Base-by-base conservation (phyloP, 2,888 invertebrate species). In the Suillia variegata region DNA sequence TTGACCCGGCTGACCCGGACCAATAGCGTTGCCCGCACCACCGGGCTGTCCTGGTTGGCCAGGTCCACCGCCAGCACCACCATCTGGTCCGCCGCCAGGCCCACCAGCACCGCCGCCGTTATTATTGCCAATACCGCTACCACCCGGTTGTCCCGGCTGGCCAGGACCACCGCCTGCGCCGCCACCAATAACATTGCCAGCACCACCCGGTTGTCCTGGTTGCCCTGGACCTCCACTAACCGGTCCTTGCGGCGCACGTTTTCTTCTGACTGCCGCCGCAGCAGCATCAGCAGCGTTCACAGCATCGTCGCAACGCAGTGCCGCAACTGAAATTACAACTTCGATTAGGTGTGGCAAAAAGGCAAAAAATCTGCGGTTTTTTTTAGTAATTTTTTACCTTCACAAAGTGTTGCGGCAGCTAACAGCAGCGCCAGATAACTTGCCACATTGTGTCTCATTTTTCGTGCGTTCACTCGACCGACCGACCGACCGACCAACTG, bases 201-300 rank as follows among this genome's bases (percentile, higher is more conserved):
- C 17, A 3, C 49, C 49, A 15, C 49, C 49, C 3, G 3, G 17
- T 17, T 48, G 18, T 10, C 31, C 31, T 21, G 12, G n/a, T 33
- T 17, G 21, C 52, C 21, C 51, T n/a, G n/a, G n/a, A 4, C 56
- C 53, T 5, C 52, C 55, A n/a, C n/a, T n/a, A n/a, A 47, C 54
- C 45, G 45, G 45, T 18, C 18, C 18, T 18, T 20, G 18, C 4
- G 45, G 45, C 18, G n/a, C n/a, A n/a, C n/a, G n/a, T n/a, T n/a
- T n/a, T n/a, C n/a, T n/a, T n/a, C n/a, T n/a, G 42, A 2, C 61
- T 58, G 21, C 61, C 54, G 42, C 45, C 45, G 18, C 45, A n/a
- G n/a, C n/a, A n/a, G n/a, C n/a, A n/a, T n/a, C n/a, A n/a, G n/a
- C n/a, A n/a, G n/a, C n/a, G n/a, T n/a, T n/a, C n/a, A n/a, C n/a